These are phyloP conservation scores for Cherax destructor DNA, from an alignment of 1,140 invertebrate genomes.

Conservation along the genomic window DNA sequence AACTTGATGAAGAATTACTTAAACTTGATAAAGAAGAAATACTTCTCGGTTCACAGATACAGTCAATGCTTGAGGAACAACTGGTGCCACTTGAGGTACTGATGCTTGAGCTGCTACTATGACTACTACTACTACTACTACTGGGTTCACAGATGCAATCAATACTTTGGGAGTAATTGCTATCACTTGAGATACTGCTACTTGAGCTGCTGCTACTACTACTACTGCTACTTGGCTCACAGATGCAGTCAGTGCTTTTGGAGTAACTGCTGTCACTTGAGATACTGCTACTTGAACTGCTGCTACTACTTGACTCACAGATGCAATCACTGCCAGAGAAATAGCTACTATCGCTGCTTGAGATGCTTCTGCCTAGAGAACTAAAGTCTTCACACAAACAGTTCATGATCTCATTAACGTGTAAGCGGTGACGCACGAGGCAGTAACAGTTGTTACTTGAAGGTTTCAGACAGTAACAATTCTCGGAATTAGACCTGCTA, in stretches of 20 bases:
- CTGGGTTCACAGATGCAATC: constrained; percentile 2
- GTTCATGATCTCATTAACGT: not conserved
- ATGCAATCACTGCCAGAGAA: not conserved
- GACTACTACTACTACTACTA: no score
- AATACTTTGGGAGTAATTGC: not conserved
- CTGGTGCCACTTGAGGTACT: not conserved
- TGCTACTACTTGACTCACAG: not conserved
- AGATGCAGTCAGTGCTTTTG: not conserved
- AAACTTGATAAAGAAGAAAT: constrained; percentile 3
- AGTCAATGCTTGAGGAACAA: not conserved
- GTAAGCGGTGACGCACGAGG: not conserved
- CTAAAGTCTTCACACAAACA: constrained; percentile 36
- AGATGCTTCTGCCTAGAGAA: not conserved
- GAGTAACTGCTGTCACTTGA: not conserved
- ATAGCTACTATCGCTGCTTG: not conserved
- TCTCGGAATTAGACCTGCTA: not conserved
- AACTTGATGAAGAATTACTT: not conserved
- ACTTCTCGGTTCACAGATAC: no score
- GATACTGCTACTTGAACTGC: not conserved
- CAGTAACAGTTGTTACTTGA: not conserved
- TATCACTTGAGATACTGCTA: not conserved
- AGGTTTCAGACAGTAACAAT: not conserved
- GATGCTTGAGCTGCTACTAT: no score
- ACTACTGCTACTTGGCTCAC: not conserved
- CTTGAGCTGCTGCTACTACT: not conserved